Conservation (phyloP, 2,113 vertebrate species). For the Rhinoderma darwinii region DNA sequence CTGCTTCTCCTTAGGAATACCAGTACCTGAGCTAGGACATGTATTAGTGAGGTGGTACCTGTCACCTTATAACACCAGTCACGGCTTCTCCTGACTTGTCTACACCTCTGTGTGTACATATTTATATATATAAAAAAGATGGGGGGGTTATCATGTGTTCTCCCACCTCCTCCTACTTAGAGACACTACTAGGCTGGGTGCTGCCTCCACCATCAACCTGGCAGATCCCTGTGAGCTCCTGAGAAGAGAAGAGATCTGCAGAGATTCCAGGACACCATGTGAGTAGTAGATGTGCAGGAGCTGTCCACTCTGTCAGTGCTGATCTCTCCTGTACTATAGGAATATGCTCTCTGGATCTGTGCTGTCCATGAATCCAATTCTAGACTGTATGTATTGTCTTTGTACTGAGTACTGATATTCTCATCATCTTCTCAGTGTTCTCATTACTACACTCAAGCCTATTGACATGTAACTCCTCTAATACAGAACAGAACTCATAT, state of each 20-base stretch:
- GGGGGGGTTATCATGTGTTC: background rate
- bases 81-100: background rate
- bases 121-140: too few species aligned
- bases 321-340: background rate
- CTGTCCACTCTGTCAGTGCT: background rate
- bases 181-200: constrained; percentile 9
- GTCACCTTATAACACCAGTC: background rate
- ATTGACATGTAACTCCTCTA: too few species aligned
- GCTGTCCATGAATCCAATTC: background rate
- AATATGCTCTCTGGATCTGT: background rate
- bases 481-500: too few species aligned
- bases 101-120: background rate
- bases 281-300: background rate
- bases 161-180: constrained; percentile 10
- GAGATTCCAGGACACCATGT: constrained; percentile 16
- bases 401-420: background rate
- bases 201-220: background rate
- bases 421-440: background rate
- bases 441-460: too few species aligned
- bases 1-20: background rate
- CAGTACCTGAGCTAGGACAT: background rate
- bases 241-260: constrained; percentile 4
- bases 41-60: background rate
- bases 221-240: background rate
- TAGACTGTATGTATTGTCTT: background rate